Evolutionary conservation across 2,113 vertebrate species (phyloP), one percentile per base, ranked within the genome.

Genomic region (Brienomyrus brachyistius): DNA sequence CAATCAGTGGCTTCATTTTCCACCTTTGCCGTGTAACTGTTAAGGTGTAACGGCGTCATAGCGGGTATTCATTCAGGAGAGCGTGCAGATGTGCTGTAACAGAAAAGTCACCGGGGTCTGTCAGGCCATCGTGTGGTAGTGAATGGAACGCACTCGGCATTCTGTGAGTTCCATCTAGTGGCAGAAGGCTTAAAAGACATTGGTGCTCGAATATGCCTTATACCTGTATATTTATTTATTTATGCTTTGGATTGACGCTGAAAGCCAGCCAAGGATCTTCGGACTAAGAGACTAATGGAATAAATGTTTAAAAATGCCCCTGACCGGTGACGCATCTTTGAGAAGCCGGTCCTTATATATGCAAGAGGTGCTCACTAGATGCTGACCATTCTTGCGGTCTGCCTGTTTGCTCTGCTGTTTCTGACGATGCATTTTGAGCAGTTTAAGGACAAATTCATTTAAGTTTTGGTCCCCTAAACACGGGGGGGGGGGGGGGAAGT

Each of bases 121-220:
- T 5, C 9, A 47, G 43, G 31, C 5, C 7, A 13, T 8, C 23
- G 45, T 1, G 19, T 84, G 82, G 21, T 11, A 11, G 23, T 4
- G 82, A 84, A 84, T 23, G 82, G 82, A n/a, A 48, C 19, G 0
- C 48, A n/a, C 21, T 31, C 11, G 5, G 74, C 88, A 89, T 89
- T 83, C 74, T 84, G 77, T 59, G 74, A 80, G 88, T 52, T 89
- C 88, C 88, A 50, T 84, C 88, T 83, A 89, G 88, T 89, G 88
- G 88, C 77, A 54, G 77, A 59, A 89, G 40, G 10, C 23, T 48
- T 11, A 66, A 50, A 50, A 84, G 82, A n/a, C 82, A 48, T n/a
- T n/a, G 45, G 13, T 1, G 9, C 80, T 7, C 4, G 5, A 40
- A 77, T 40, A 48, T 10, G 80, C 45, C 45, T 84, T 48, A 23